Evolutionary conservation across 2,113 vertebrate species (phyloP), one percentile per base, ranked within the genome.

Genomic region (Prinia subflava): DNA sequence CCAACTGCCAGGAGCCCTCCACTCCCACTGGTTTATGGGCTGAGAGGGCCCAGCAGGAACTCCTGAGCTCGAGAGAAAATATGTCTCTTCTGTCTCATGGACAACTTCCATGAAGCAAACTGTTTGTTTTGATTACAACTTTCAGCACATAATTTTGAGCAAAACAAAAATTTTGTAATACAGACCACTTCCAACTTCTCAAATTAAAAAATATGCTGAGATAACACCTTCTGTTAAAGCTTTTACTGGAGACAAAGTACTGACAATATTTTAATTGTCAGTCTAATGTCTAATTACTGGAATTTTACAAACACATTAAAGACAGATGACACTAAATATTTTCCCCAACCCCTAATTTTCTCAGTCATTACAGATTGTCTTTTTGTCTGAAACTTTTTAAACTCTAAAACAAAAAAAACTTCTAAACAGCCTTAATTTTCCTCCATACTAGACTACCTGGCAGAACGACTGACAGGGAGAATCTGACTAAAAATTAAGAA

Each of bases 1-100:
- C 91, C 93, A 96, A 93, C 79, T 83, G 88, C 83, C 76, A 86
- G 44, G 44, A 88, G 68, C 82, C 79, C 88, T 96, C 77, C 76
- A 2, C 76, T 92, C 90, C 88, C 37, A 41, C 79, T 46, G 52
- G 46, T 83, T 80, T 81, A 74, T 15, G 49, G 90, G 56, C 17
- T 63, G 71, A 93, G 76, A 95, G 75, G 83, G 68, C 82, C 56
- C 88, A 92, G 92, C 64, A 57, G 7, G 53, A 89, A 71, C n/a
- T 88, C 68, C 56, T 89, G 41, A 27, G 31, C 44, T 23, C n/a
- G 56, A 77, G 10, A 87, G 63, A 95, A 91, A 92, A 79, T 27
- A 9, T 7, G 15, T 30, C 53, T 86, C 42, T 70, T 28, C 44
- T 77, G 41, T 17, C 65, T 83, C 67, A 64, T 1, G 11, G 76